A percentile compares a stretch with the other conserved stretches of the same genome.
phyloP scores from a whole-genome alignment of 2,113 vertebrate genomes.

The Pituophis catenifer region DNA sequence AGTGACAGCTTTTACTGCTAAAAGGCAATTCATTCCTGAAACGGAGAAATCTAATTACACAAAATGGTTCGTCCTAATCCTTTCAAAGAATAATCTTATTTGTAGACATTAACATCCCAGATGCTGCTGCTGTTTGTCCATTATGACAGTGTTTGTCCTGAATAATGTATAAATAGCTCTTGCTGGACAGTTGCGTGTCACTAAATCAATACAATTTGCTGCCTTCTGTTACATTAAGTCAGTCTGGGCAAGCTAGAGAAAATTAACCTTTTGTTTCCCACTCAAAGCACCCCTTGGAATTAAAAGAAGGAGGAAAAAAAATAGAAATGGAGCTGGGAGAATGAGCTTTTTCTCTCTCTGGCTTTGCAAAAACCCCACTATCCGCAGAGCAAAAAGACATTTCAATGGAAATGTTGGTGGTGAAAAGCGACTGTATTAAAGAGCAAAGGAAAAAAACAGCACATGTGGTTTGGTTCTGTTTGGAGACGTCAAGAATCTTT shows the following conservation, averaged over 20 bases:
- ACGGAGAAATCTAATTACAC: conserved; percentile 97
- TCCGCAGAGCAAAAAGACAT: conserved; percentile 30
- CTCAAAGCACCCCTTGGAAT: conserved; percentile 73
- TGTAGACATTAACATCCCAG: conserved; percentile 97
- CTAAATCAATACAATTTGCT: conserved; percentile 89
- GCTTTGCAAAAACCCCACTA: conserved; percentile 11
- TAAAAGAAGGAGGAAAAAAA: conserved; percentile 50
- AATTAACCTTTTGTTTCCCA: conserved; percentile 86
- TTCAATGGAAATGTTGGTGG: conserved; percentile 9
- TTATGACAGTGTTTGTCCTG: conserved; percentile 88
- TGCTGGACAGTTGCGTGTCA: conserved; percentile 86
- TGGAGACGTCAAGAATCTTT: conserved; percentile 24
- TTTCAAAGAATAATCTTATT: conserved; percentile 98
- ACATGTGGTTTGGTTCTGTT: background rate
- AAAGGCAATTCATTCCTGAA: conserved; percentile 95
- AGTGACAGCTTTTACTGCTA: conserved; percentile 93
- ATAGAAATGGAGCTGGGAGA: conserved; percentile 59
- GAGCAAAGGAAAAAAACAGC: background rate
- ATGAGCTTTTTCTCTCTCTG: conserved; percentile 25
- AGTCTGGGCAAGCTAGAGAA: conserved; percentile 80
- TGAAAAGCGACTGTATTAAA: conserved; percentile 7
- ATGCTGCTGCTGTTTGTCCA: conserved; percentile 94
- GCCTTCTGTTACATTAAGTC: conserved; percentile 88
- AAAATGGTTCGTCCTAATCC: conserved; percentile 95
- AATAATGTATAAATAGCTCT: conserved; percentile 88